These are phyloP conservation scores for Anser cygnoides DNA, from an alignment of 2,113 vertebrate species.

Conservation along the genomic window DNA sequence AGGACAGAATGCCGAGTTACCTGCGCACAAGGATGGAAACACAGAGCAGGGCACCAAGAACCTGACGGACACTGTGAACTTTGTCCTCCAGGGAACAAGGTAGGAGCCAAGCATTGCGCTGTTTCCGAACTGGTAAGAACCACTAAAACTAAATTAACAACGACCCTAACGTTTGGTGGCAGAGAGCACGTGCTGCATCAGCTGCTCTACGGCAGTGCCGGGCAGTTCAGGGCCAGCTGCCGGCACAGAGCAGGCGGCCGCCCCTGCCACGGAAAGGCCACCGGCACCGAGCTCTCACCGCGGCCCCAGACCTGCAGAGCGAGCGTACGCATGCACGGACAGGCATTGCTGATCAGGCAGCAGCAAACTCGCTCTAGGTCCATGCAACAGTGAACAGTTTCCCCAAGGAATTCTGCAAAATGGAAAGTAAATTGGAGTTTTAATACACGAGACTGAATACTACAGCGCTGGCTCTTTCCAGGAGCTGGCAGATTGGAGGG, in stretches of 20 bases:
- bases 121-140: background rate
- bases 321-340: fast-evolving
- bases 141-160: background rate
- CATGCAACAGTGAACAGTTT: fast-evolving
- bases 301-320: background rate
- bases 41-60: background rate
- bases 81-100: fast-evolving
- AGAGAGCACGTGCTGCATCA: background rate
- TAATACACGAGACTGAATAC: background rate
- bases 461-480: background rate
- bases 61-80: background rate
- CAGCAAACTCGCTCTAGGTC: fast-evolving
- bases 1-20: background rate
- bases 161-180: background rate
- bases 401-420: background rate
- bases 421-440: background rate
- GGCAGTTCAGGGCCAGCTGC: background rate
- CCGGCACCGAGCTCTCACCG: background rate
- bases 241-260: background rate
- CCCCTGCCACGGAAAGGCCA: background rate
- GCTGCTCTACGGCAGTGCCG: too few species aligned
- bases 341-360: background rate
- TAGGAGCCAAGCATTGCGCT: background rate
- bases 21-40: background rate
- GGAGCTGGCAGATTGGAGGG: background rate